These are phyloP conservation scores for Sogatella furcifera DNA, from an alignment of 1,140 invertebrate genomes.

Conservation along the genomic window DNA sequence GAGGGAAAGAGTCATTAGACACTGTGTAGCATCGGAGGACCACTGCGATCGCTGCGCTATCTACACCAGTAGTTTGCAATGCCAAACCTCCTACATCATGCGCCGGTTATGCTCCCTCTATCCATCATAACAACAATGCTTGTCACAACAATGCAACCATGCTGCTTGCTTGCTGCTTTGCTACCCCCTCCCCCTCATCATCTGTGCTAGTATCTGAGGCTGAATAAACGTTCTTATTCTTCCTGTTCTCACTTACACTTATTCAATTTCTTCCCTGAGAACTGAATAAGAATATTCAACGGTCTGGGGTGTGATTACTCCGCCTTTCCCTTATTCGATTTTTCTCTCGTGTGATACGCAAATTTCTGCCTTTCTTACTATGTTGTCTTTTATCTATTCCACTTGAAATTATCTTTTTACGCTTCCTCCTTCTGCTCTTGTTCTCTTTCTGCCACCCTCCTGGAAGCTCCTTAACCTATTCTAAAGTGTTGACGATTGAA, in stretches of 20 bases:
- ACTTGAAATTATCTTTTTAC: too few relatives aligned
- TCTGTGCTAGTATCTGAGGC: neutral
- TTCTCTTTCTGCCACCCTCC: too few relatives aligned
- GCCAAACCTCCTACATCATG: neutral
- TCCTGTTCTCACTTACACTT: neutral
- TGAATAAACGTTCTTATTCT: neutral
- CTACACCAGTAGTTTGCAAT: too few relatives aligned
- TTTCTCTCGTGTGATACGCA: too few relatives aligned
- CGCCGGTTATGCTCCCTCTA: neutral
- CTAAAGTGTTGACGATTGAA: too few relatives aligned
- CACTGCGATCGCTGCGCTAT: too few relatives aligned
- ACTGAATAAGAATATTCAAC: neutral
- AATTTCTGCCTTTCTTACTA: too few relatives aligned
- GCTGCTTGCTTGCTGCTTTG: neutral
- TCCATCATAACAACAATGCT: constrained; percentile 1
- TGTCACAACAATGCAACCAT: neutral
- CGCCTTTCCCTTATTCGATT: too few relatives aligned
- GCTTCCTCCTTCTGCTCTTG: too few relatives aligned
- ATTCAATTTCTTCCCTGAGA: neutral
- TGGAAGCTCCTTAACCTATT: too few relatives aligned
- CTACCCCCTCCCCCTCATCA: neutral
- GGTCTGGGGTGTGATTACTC: neutral
- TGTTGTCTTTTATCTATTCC: too few relatives aligned
- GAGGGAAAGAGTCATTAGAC: neutral
- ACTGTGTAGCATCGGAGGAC: neutral